Base-by-base conservation (phyloP, 2,888 invertebrate genomes). In the Tenthredo livida region DNA sequence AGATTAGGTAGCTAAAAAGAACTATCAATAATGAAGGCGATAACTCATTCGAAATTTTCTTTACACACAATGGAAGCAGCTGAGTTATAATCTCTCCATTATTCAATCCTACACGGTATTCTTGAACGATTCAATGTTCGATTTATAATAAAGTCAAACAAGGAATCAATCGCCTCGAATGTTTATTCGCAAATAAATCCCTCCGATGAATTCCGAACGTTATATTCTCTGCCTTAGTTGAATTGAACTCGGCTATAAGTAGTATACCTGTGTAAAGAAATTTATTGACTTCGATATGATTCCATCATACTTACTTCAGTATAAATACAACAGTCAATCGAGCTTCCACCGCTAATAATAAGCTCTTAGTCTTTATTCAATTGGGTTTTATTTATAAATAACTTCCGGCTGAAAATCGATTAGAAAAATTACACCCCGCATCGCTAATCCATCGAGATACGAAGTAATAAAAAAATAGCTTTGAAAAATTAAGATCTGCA, bases 201-300 rank as follows among this genome's bases (percentile, higher is more conserved):
- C 37, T 33, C 12, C 37, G 15, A 25, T 9, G 25, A 21, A 80
- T 80, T 80, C 40, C 40, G 10, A 37, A 80, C 37, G 61, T 25
- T 61, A 40, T 80, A 40, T 61, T 80, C 15, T 50, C 40, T 9
- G 17, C n/a, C 40, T 40, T 40, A 50, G n/a, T 33, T 33, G 4
- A 70, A 70, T 33, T 33, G 4, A 70, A 70, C 43, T 40, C 37
- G 33, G 12, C 75, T 12, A n/a, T n/a, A n/a, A n/a, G 0, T 73
- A 43, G 1, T 43, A 43, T 43, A 47, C n/a, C n/a, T 15, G 15
- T 77, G 17, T 77, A 9, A 25, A 29, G n/a, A 21, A 7, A 78
- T 78, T 58, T 78, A 78, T 78, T 15, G 78, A 33, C 29, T 78
- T 29, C 37, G 33, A 58, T 80, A 21, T 61, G 21, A 80, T 61